Evolutionary conservation across 2,888 invertebrate genomes (phyloP).

Genomic region (Macrophya alboannulata): DNA sequence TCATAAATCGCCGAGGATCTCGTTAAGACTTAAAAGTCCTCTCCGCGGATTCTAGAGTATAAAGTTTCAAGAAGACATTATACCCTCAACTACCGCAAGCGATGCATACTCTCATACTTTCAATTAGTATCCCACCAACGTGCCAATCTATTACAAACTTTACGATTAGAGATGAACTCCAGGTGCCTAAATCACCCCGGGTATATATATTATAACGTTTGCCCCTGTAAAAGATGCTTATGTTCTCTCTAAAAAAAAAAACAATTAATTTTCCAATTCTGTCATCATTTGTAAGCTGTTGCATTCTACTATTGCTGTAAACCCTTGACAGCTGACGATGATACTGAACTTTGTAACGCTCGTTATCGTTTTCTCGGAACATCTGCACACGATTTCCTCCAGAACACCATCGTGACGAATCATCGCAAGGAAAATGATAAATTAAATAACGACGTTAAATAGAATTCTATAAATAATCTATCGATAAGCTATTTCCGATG

Average conservation of each 20-base stretch:
- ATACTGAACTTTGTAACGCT: background rate
- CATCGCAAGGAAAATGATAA: background rate
- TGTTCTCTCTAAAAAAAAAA: background rate
- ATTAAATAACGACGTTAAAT: background rate
- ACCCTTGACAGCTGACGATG: conserved; percentile 18
- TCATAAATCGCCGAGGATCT: background rate
- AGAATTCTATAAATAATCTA: conserved; percentile 31
- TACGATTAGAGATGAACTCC: background rate
- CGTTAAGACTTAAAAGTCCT: background rate
- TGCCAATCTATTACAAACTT: conserved; percentile 5
- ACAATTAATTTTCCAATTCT: background rate
- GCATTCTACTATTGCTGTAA: background rate
- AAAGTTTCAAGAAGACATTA: conserved; percentile 13
- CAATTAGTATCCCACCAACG: conserved; percentile 14
- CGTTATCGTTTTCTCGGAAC: background rate
- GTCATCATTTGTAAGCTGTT: background rate
- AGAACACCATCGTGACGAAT: background rate
- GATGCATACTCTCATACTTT: background rate
- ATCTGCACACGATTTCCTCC: background rate
- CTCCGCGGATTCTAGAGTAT: too few species aligned
- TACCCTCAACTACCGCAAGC: background rate
- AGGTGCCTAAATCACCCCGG: background rate
- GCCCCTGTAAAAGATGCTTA: background rate
- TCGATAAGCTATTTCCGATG: background rate
- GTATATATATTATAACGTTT: background rate